phyloP scores from a whole-genome alignment of 1,140 invertebrate species.

The Drosophila quadrilineata region DNA sequence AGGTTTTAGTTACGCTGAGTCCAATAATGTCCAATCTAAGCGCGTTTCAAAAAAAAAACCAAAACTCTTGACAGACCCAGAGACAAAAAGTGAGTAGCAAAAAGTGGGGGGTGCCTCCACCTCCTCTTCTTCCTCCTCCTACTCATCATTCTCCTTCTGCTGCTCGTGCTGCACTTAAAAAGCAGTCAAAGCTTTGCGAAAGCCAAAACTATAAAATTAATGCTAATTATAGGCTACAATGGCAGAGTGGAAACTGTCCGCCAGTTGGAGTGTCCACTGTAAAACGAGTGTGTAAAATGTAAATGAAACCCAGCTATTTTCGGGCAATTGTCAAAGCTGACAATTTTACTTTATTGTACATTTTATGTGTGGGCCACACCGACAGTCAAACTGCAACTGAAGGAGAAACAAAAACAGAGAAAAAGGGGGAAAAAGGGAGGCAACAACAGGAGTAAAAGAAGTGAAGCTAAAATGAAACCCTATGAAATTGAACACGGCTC shows the following conservation, averaged over 20 bases:
- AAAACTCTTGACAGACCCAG: conserved; percentile 31
- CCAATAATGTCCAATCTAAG: conserved; percentile 27
- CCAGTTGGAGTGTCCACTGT: background rate
- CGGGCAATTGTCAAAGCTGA: conserved; percentile 58
- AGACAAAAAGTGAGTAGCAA: no score
- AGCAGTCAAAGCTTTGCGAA: conserved; percentile 30
- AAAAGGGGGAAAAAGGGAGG: background rate
- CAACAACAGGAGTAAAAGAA: conserved; percentile 46
- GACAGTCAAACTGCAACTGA: conserved; percentile 10
- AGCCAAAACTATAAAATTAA: conserved; percentile 65
- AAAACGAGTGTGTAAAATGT: conserved; percentile 10
- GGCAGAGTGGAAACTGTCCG: conserved; percentile 20
- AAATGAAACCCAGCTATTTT: conserved; percentile 51
- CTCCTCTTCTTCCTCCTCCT: no score
- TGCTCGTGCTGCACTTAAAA: conserved; percentile 44
- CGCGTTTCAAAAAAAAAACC: conserved; percentile 38
- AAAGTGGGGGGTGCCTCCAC: no score
- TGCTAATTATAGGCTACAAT: conserved; percentile 74
- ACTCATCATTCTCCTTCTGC: no score
- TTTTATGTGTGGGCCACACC: conserved; percentile 49
- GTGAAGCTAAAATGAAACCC: no score
- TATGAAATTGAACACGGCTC: conserved; percentile 70
- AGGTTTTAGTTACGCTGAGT: background rate
- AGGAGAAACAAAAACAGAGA: conserved; percentile 21
- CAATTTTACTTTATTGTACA: conserved; percentile 64